Evolutionary conservation across 2,113 vertebrate species (phyloP).

Genomic region (Epinephelus cyanopodus): DNA sequence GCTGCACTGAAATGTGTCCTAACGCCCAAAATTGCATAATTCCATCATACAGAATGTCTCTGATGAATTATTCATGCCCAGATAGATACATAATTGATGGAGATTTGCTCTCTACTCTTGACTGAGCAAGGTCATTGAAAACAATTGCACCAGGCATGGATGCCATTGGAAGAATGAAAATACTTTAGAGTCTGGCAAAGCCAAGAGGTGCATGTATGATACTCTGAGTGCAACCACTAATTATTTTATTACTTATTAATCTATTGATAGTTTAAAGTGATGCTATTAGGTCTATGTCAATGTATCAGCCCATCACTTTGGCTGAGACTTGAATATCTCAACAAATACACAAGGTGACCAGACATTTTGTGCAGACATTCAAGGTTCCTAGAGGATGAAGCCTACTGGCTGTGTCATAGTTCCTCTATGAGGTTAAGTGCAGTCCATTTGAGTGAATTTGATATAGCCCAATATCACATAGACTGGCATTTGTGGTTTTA

Average conservation of each 20-base stretch:
- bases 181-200: background rate
- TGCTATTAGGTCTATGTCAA: too few relatives aligned
- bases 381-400: too few relatives aligned
- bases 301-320: background rate
- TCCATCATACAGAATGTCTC: conserved; percentile 38
- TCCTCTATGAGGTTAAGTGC: background rate
- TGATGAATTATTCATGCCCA: conserved; percentile 46
- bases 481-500: too few relatives aligned
- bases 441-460: too few relatives aligned
- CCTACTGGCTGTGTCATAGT: background rate
- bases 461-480: too few relatives aligned
- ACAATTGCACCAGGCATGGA: conserved; percentile 24
- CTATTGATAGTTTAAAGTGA: background rate
- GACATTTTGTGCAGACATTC: background rate
- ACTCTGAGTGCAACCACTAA: background rate
- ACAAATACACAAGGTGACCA: background rate
- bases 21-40: conserved; percentile 38
- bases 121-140: conserved; percentile 47
- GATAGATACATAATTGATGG: conserved; percentile 57
- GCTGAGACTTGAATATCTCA: background rate
- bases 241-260: background rate
- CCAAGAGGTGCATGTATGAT: background rate
- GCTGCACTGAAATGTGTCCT: conserved; percentile 29
- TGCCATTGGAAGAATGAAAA: background rate
- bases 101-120: conserved; percentile 39